phyloP scores from a whole-genome alignment of 2,888 invertebrate species.

The Trachelus troglodyta region DNA sequence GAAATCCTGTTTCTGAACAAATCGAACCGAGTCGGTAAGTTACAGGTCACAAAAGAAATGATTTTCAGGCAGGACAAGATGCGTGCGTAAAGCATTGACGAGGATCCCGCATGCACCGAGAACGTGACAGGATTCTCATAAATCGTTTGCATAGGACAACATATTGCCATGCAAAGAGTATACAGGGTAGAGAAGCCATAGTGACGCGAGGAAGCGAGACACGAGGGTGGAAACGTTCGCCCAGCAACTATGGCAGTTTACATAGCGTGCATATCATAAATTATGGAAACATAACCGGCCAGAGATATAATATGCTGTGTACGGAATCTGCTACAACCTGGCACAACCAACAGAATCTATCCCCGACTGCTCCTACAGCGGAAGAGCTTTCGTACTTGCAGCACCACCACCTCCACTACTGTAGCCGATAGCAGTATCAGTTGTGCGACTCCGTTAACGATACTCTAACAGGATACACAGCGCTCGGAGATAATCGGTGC shows the following conservation, averaged over 20 bases:
- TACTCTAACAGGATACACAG: background rate
- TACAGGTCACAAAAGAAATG: background rate
- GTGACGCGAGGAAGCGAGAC: constrained; percentile 23
- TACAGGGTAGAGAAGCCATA: constrained; percentile 16
- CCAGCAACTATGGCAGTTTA: constrained; percentile 38
- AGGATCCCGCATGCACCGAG: background rate
- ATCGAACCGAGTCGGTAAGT: background rate
- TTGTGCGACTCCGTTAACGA: background rate
- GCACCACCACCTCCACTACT: background rate
- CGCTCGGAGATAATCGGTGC: background rate
- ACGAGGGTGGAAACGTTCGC: constrained; percentile 26
- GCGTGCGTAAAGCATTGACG: background rate
- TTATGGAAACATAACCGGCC: constrained; percentile 39
- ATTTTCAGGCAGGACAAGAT: background rate
- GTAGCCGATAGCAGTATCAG: background rate
- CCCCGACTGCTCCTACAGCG: background rate
- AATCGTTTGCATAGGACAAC: constrained; percentile 40
- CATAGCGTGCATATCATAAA: constrained; percentile 45
- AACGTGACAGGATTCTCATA: constrained; percentile 27
- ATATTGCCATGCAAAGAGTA: constrained; percentile 44
- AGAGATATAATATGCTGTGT: constrained; percentile 32
- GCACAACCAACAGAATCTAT: background rate
- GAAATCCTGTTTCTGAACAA: background rate
- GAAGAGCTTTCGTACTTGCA: background rate
- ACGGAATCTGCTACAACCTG: constrained; percentile 1